Conservation (phyloP, 2,888 invertebrate genomes). For the Drosophila eohydei region DNA sequence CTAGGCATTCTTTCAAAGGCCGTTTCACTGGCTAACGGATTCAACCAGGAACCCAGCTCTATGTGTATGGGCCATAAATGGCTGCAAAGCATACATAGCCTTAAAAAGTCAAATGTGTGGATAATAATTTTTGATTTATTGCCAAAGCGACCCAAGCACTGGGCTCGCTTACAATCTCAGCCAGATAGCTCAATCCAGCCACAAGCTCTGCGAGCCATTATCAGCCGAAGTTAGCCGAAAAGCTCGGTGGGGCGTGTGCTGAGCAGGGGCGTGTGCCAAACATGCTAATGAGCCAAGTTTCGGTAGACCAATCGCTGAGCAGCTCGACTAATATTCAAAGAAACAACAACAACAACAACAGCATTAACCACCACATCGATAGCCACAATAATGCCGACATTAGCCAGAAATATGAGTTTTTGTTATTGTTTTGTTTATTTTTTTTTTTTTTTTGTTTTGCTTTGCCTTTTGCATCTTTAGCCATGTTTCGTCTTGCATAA, state of each 20-base stretch:
- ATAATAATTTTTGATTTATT: conserved; percentile 82
- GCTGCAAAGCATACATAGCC: conserved; percentile 65
- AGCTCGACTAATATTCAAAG: conserved; percentile 54
- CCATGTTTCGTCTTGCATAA: conserved; percentile 66
- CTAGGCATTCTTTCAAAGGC: conserved; percentile 76
- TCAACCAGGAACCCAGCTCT: conserved; percentile 62
- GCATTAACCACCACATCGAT: conserved; percentile 11
- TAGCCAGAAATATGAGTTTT: conserved; percentile 60
- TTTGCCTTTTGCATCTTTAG: conserved; percentile 47
- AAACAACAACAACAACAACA: conserved; percentile 17
- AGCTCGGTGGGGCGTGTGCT: conserved; percentile 63
- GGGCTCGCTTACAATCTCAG: conserved; percentile 55
- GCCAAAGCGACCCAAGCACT: conserved; percentile 51
- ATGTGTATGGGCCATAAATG: conserved; percentile 62
- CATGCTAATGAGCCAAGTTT: conserved; percentile 78
- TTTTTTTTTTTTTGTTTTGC: conserved; percentile 3
- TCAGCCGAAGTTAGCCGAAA: conserved; percentile 45
- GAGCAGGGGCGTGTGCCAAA: conserved; percentile 77
- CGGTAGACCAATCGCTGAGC: conserved; percentile 70
- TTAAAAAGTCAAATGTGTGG: conserved; percentile 79
- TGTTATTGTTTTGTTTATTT: conserved; percentile 35
- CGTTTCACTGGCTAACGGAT: conserved; percentile 69
- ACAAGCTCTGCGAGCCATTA: conserved; percentile 41
- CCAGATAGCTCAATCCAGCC: conserved; percentile 67
- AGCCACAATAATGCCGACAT: conserved; percentile 56